phyloP scores from a whole-genome alignment of 2,113 vertebrate species.

The Microtus montanus region DNA sequence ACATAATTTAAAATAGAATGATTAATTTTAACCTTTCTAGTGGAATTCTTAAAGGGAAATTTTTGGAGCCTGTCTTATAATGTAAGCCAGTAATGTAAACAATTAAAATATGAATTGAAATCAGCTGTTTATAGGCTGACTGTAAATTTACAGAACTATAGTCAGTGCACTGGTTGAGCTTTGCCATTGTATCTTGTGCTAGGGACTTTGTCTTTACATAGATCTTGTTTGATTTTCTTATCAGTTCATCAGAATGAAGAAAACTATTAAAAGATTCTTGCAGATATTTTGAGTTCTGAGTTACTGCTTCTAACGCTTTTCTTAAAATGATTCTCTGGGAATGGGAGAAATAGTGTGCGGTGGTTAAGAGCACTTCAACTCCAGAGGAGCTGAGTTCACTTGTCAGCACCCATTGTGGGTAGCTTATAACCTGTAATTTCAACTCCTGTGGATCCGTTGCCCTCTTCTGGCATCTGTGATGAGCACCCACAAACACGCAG shows the following conservation, averaged over 20 bases:
- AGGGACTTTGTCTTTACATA: neutral
- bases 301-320: neutral
- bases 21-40: conserved; percentile 43
- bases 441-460: too few relatives aligned
- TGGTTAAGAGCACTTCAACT: neutral
- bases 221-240: conserved; percentile 11
- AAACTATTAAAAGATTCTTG: conserved; percentile 38
- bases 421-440: neutral
- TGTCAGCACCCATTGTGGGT: neutral
- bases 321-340: neutral
- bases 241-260: conserved; percentile 31
- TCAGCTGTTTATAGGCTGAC: neutral
- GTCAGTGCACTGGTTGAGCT: conserved; percentile 4
- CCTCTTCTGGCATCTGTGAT: neutral
- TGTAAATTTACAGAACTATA: neutral
- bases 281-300: conserved; percentile 21
- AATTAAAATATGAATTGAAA: conserved; percentile 32
- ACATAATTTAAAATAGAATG: neutral
- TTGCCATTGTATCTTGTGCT: neutral
- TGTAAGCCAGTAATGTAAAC: conserved; percentile 2
- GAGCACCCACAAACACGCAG: neutral
- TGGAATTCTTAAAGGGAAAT: neutral
- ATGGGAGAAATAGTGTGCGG: neutral
- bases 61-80: neutral
- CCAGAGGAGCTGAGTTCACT: neutral